These are phyloP conservation scores for Phoeniculus purpureus DNA, from an alignment of 2,797 vertebrate species.

Conservation along the genomic window DNA sequence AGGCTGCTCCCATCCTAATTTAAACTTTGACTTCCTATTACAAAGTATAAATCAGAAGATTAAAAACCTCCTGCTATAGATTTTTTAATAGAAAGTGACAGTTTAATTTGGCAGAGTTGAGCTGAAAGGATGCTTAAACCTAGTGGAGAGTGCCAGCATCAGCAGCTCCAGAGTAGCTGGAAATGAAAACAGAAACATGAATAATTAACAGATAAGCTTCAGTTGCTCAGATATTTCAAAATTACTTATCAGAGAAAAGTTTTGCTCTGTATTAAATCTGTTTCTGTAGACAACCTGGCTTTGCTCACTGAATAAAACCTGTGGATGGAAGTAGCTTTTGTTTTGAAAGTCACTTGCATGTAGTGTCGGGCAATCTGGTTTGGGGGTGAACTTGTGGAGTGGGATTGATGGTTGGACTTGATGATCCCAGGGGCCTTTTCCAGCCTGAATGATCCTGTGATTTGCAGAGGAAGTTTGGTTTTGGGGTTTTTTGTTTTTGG, in stretches of 20 bases:
- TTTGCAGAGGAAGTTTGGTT: too few relatives aligned
- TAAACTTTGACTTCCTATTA: constrained; percentile 67
- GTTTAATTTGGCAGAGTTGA: constrained; percentile 70
- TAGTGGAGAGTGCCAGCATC: constrained; percentile 61
- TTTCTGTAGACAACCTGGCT: background rate
- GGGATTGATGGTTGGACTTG: too few relatives aligned
- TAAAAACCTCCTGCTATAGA: constrained; percentile 52
- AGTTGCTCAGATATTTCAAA: constrained; percentile 12
- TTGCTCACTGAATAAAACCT: background rate
- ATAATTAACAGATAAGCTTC: constrained; percentile 62
- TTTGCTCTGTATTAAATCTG: background rate
- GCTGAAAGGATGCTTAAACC: constrained; percentile 57
- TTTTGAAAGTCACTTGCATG: background rate
- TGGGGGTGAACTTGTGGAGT: too few relatives aligned
- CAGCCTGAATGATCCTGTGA: too few relatives aligned
- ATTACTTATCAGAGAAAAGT: constrained; percentile 7
- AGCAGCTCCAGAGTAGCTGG: constrained; percentile 51
- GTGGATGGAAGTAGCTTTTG: background rate
- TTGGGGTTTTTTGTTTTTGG: too few relatives aligned
- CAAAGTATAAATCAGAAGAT: constrained; percentile 62
- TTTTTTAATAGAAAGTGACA: constrained; percentile 72
- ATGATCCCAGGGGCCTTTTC: too few relatives aligned
- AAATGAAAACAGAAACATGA: constrained; percentile 68
- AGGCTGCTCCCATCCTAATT: constrained; percentile 50
- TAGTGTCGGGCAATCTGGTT: too few relatives aligned